Evolutionary conservation across 2,797 vertebrate genomes (phyloP), one percentile per base, ranked within the genome.

Genomic region (Chelon auratus): DNA sequence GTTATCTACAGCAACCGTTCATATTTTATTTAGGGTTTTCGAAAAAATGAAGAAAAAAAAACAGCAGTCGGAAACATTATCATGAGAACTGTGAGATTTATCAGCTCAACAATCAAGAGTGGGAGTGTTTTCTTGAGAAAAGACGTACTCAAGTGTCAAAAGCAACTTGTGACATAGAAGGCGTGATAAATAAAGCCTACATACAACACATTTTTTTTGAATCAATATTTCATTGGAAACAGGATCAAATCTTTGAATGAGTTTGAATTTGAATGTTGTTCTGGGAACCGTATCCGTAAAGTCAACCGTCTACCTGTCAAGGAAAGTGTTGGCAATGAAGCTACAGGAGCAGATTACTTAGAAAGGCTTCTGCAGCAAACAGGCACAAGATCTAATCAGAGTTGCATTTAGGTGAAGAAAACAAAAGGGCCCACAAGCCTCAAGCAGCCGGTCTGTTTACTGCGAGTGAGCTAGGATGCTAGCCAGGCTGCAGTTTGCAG

Each of bases 401-500:
- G 7, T 53, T 55, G 51, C 11, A 33, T 68, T 61, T 80, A 61
- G 73, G 42, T 5, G 62, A 66, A 9, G n/a, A 18, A 53, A 72
- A 66, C 40, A 39, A 61, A 68, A 62, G 26, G 30, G 26, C 12
- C 62, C 18, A 54, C 33, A 10, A 61, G 26, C 66, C 22, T 56
- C 59, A 72, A 13, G 26, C 26, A 72, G 62, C 48, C 43, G 10
- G 15, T 64, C 24, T 17, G 53, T 54, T 9, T 11, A 24, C n/a
- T 9, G 45, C 0, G 39, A 66, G 42, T 30, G n/a, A 48, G 43
- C 43, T 37, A 36, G 36, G 51, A 40, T 15, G 54, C 43, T 37
- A 7, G 17, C 14, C 54, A 50, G 45, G 48, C 7, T 80, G 58
- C 76, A 84, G 54, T 43, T 72, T 74, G 67, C 50, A 72, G 73